Percentiles rank a stretch among this genome's conserved stretches.
These are phyloP conservation scores for Potamilus streckersoni DNA, from an alignment of 1,140 invertebrate genomes.

Conservation along the genomic window DNA sequence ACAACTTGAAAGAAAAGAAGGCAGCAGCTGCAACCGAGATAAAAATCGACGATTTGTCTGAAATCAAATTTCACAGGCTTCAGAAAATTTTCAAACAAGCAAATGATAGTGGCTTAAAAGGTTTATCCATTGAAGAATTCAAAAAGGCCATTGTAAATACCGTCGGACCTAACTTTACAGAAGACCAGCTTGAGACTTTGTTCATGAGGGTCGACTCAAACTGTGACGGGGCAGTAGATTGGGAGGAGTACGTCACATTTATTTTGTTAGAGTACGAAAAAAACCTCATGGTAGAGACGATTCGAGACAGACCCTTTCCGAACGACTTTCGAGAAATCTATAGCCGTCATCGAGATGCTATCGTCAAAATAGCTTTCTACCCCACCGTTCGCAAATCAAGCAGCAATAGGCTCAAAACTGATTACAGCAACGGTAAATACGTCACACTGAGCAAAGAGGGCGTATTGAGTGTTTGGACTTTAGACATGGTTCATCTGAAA, in stretches of 20 bases:
- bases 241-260: slow-evolving; percentile 63
- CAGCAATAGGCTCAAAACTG: slow-evolving; percentile 12
- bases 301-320: slow-evolving; percentile 49
- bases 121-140: slow-evolving; percentile 55
- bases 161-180: slow-evolving; percentile 41
- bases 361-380: slow-evolving; percentile 44
- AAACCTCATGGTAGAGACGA: slow-evolving; percentile 52
- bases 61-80: slow-evolving; percentile 23
- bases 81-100: slow-evolving; percentile 50
- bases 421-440: slow-evolving; percentile 44
- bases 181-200: slow-evolving; percentile 47
- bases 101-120: slow-evolving; percentile 42
- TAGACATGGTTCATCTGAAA: slow-evolving; percentile 46
- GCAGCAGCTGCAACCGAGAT: too few relatives aligned
- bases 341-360: slow-evolving; percentile 42
- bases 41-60: neutral
- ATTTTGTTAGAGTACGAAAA: slow-evolving; percentile 60
- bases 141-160: slow-evolving; percentile 46
- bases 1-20: too few relatives aligned
- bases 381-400: slow-evolving; percentile 37
- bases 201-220: slow-evolving; percentile 65
- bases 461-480: slow-evolving; percentile 45
- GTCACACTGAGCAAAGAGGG: slow-evolving; percentile 52
- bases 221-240: slow-evolving; percentile 64
- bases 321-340: slow-evolving; percentile 41